A percentile compares a stretch with the other conserved stretches of the same genome.
Conservation (phyloP, 64 coral and sea anemone genomes). For the Pachyseris speciosa region DNA sequence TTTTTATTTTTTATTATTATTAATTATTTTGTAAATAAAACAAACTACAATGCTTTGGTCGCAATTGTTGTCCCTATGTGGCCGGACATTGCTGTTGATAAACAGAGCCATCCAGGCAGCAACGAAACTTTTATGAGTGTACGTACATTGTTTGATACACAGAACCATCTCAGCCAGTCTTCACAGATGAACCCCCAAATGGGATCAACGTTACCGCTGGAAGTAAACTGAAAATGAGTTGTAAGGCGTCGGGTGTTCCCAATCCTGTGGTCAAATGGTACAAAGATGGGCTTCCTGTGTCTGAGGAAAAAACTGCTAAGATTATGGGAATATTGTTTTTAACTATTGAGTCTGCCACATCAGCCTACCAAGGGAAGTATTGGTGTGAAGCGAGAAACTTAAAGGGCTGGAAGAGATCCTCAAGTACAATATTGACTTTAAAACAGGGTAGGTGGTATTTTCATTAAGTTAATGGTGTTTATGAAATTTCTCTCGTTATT, state of each 20-base stretch:
- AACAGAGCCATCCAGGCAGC: too few relatives aligned
- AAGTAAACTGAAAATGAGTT: background rate
- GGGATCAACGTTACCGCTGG: background rate
- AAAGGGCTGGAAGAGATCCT: background rate
- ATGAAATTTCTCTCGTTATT: too few relatives aligned
- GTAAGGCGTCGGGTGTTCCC: background rate
- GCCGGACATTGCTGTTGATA: too few relatives aligned
- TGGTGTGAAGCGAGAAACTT: conserved; percentile 32
- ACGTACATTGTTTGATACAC: too few relatives aligned
- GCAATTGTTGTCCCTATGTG: too few relatives aligned
- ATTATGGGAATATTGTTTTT: background rate
- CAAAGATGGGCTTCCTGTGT: background rate
- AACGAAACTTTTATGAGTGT: too few relatives aligned
- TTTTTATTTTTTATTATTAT: too few relatives aligned
- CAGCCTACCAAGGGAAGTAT: background rate
- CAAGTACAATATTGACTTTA: background rate
- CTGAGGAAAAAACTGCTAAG: background rate
- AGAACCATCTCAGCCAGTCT: background rate
- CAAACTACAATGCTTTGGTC: too few relatives aligned
- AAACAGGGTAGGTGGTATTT: background rate
- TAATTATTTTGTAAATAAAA: too few relatives aligned
- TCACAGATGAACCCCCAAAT: background rate
- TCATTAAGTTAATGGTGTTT: background rate
- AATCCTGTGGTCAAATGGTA: background rate
- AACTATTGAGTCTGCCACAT: background rate